Base-by-base conservation (phyloP, 2,888 invertebrate species). In the Heliconius cydno region DNA sequence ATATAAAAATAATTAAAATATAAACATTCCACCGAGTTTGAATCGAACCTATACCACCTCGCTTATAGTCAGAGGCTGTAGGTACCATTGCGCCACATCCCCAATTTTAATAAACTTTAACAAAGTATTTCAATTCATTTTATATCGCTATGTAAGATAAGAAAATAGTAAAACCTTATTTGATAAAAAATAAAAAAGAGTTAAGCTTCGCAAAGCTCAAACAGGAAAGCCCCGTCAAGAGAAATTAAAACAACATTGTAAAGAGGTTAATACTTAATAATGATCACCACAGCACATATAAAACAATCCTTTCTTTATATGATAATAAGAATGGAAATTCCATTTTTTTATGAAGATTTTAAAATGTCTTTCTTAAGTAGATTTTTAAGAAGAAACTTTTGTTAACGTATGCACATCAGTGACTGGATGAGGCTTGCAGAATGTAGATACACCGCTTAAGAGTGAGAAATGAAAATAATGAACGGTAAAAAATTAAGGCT, bases 391-490 rank as follows among this genome's bases (percentile, higher is more conserved):
- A 68, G 41, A 68, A 68, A 41, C 25, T 12, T 0, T 41, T 41
- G 9, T 25, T 13, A 41, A 38, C 25, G 15, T 12, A 41, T 41
- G 41, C 70, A 9, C n/a, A 68, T 15, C 41, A 25, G n/a, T 7
- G 2, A 25, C 25, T 70, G 41, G 25, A 70, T 41, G 25, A 30
- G 70, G 41, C 25, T 70, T 46, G 13, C 15, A 70, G 25, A 41
- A 25, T 70, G n/a, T 25, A 70, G 41, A 41, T 9, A 15, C 25
- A 28, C 46, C 41, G 41, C 70, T 70, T 70, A 3, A 15, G 41
- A 41, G 25, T 70, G 70, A 25, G 41, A 70, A 70, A 41, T 41
- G 41, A 25, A 70, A 70, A 70, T 68, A 68, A 68, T 70, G 41
- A 41, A 70, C 70, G 25, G 70, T 70, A 41, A 70, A 70, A 70